Evolutionary conservation across 2,888 invertebrate genomes (phyloP).

Genomic region (Luperina testacea): DNA sequence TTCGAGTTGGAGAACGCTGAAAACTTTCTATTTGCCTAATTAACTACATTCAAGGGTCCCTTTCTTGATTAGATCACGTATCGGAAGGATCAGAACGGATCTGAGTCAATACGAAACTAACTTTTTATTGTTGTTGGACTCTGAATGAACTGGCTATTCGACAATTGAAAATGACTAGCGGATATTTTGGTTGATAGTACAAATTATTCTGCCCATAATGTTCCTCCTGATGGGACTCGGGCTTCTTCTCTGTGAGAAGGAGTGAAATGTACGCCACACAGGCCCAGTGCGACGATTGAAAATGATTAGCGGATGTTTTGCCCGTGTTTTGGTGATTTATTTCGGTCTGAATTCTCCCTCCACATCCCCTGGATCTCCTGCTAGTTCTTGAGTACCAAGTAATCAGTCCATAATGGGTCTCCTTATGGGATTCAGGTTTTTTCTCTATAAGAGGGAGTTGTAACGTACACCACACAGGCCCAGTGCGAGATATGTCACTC

Average conservation of each 20-base stretch:
- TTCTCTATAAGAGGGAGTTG: too few relatives aligned
- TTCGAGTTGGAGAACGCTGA: conserved; percentile 68
- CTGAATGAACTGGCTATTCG: conserved; percentile 73
- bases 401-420: neutral
- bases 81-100: conserved; percentile 82
- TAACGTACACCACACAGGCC: neutral
- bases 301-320: conserved; percentile 40
- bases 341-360: too few relatives aligned
- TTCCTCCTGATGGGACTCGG: neutral
- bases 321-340: neutral
- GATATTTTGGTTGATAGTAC: conserved; percentile 19
- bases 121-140: conserved; percentile 82
- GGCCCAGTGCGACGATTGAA: conserved; percentile 50
- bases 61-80: conserved; percentile 87
- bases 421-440: neutral
- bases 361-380: too few relatives aligned
- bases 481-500: neutral
- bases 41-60: conserved; percentile 85
- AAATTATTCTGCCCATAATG: neutral
- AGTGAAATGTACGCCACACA: neutral
- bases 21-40: conserved; percentile 86
- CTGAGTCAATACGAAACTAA: conserved; percentile 82
- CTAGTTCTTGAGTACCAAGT: neutral
- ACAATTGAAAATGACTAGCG: conserved; percentile 61
- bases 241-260: neutral